These are phyloP conservation scores for Nephrocerus scutellatus DNA, from an alignment of 2,888 invertebrate species.

Conservation along the genomic window DNA sequence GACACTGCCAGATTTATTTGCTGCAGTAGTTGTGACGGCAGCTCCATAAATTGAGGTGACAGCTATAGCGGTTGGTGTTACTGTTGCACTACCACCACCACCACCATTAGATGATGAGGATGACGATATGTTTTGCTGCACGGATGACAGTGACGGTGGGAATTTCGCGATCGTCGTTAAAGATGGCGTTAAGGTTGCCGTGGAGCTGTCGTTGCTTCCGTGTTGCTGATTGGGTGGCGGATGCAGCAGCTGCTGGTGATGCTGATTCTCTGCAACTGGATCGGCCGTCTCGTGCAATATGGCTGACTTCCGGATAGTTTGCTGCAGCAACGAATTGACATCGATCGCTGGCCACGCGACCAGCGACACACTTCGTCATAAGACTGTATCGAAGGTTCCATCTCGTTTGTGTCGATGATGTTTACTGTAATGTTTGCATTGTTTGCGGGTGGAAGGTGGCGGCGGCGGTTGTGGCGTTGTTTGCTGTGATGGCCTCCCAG, in stretches of 20 bases:
- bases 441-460: constrained; percentile 10
- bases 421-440: constrained; percentile 38
- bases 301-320: constrained; percentile 43
- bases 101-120: constrained; percentile 16
- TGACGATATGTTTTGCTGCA: constrained; percentile 26
- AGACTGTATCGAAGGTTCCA: constrained; percentile 36
- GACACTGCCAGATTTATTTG: too few relatives aligned
- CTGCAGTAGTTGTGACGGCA: constrained; percentile 25
- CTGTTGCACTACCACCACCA: constrained; percentile 20
- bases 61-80: constrained; percentile 24
- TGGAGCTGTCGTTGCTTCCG: constrained; percentile 43
- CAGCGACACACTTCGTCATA: constrained; percentile 50
- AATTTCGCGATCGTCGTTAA: constrained; percentile 38
- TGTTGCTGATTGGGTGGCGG: constrained; percentile 6
- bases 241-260: not conserved
- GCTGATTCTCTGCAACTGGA: not conserved
- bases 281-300: constrained; percentile 37
- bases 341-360: constrained; percentile 50
- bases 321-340: constrained; percentile 45
- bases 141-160: constrained; percentile 28
- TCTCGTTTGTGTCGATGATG: constrained; percentile 38
- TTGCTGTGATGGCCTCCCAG: constrained; percentile 27
- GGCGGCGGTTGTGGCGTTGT: constrained; percentile 19
- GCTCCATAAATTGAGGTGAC: constrained; percentile 32
- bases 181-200: constrained; percentile 40